These are phyloP conservation scores for Archilochus colubris DNA, from an alignment of 2,113 vertebrate genomes.

Conservation along the genomic window DNA sequence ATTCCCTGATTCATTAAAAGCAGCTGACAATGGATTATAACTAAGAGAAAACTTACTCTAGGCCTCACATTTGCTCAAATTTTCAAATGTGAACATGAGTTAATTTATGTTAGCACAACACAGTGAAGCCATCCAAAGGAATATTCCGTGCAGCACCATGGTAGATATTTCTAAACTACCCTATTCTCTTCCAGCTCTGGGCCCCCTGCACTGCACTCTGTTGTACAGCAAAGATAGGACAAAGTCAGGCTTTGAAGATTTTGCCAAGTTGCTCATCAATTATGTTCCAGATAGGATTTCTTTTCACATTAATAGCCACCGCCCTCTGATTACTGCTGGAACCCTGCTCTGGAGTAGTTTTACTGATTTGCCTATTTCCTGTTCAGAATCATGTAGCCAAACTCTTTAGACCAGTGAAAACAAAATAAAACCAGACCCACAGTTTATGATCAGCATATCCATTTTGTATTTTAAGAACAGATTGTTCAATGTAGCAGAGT, in stretches of 20 bases:
- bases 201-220: not conserved
- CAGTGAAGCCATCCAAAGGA: not conserved
- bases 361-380: not conserved
- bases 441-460: not conserved
- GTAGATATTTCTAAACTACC: not conserved
- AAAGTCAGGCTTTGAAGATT: not conserved
- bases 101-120: not conserved
- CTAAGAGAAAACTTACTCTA: not conserved
- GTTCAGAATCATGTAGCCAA: not conserved
- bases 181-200: not conserved
- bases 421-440: not conserved
- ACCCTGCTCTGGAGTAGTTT: not conserved
- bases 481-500: not conserved
- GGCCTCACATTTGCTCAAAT: not conserved
- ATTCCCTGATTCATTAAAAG: not conserved
- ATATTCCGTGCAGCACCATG: not conserved
- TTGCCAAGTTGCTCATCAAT: accelerated
- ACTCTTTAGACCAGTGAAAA: not conserved
- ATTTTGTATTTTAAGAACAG: not conserved
- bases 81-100: not conserved
- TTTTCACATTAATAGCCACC: not conserved
- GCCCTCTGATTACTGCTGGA: not conserved
- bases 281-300: not conserved
- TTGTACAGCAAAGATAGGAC: not conserved
- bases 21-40: not conserved